Base-by-base conservation (phyloP, 2,888 invertebrate genomes). In the Lochmaea capreae region DNA sequence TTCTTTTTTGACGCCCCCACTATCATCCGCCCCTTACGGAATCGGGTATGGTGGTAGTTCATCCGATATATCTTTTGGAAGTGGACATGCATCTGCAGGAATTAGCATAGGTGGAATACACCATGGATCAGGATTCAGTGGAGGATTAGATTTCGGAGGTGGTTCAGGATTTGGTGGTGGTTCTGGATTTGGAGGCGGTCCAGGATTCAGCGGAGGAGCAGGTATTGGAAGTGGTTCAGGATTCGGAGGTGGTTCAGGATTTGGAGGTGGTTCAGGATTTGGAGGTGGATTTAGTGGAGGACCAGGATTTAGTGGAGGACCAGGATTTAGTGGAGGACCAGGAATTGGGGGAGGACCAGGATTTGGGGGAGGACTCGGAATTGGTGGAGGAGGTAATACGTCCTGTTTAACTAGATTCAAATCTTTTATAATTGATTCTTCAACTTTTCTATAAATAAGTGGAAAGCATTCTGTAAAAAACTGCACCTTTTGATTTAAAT, bases 1-100 rank as follows among this genome's bases (percentile, higher is more conserved):
- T 67, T 75, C 79, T 16, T 78, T 79, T 62, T 77, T 83, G 43
- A 77, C 79, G 46, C 81, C 83, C 14, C 83, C 84, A 26, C 57
- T 69, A 18, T 43, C 77, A 4, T 79, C 79, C 18, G 68, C 79
- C 11, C 57, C 68, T 8, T 82, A 79, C 70, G 78, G 77, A 33
- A 74, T 78, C 10, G 82, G 82, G 70, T 81, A 79, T 68, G 81
- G 79, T 61, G 62, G 52, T 43, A 67, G 70, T 39, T 18, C 74
- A 52, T 75, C 73, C 8, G 54, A 72, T 11, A 33, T 74, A 52
- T 72, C 73, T 6, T 59, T 75, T 12, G 72, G 65, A n/a, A 73
- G 71, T 59, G 72, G 69, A n/a, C 68, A 69, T 66, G 52, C 73
- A 58, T 11, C 11, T 73, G 8, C 65, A n/a, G n/a, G n/a, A n/a